These are phyloP conservation scores for Trichopoda pennipes DNA, from an alignment of 2,888 invertebrate genomes.

Conservation along the genomic window DNA sequence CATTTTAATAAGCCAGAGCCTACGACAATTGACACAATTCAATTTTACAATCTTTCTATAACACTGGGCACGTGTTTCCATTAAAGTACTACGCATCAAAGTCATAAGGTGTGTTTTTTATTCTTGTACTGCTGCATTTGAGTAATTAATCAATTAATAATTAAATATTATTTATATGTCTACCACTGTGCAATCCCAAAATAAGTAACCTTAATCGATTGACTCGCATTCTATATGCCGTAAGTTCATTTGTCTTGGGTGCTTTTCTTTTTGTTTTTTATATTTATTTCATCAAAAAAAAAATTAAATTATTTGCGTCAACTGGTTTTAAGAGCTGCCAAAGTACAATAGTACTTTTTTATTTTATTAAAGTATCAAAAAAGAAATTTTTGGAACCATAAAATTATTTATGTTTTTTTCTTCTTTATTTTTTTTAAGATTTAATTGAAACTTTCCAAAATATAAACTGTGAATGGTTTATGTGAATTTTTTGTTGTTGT, in stretches of 20 bases:
- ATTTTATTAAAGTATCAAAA: too few species aligned
- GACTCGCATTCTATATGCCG: too few species aligned
- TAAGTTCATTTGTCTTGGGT: too few species aligned
- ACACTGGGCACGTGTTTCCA: not conserved
- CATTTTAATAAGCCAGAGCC: not conserved
- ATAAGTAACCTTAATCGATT: not conserved
- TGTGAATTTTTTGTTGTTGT: constrained; percentile 4
- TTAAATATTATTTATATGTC: too few species aligned
- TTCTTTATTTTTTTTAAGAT: constrained; percentile 20
- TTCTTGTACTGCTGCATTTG: not conserved
- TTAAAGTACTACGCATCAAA: not conserved
- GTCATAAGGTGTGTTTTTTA: not conserved
- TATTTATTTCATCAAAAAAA: too few species aligned
- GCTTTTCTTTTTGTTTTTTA: too few species aligned
- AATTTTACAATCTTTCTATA: not conserved
- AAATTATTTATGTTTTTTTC: too few species aligned
- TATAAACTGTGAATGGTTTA: not conserved
- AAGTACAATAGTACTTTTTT: too few species aligned
- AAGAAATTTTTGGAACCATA: too few species aligned
- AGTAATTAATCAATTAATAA: too few species aligned
- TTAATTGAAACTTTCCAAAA: constrained; percentile 14
- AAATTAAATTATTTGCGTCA: too few species aligned
- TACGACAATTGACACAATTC: not conserved
- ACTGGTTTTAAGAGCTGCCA: too few species aligned
- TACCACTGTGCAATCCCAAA: not conserved